A percentile compares a stretch with the other conserved stretches of the same genome.
Conservation (phyloP, 2,888 invertebrate species). For the Endotricha flammealis region DNA sequence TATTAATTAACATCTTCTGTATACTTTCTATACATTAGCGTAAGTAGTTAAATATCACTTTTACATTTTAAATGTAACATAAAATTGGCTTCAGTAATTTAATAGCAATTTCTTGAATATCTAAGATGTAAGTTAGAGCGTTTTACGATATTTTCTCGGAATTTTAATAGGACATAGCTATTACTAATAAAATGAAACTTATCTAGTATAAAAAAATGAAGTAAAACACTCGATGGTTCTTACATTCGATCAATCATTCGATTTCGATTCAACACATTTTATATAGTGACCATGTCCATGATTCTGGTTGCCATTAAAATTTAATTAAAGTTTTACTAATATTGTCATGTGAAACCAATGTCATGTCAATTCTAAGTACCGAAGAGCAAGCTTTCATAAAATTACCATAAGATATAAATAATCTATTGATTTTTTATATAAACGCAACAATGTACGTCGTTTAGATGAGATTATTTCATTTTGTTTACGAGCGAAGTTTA, state of each 20-base stretch:
- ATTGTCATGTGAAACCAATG: conserved; percentile 43
- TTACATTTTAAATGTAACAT: too few species aligned
- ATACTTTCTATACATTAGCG: too few species aligned
- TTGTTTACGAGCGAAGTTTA: not conserved
- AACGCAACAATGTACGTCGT: not conserved
- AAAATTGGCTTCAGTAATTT: too few species aligned
- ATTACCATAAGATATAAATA: conserved; percentile 41
- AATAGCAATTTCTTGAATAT: too few species aligned
- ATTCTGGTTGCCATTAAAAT: conserved; percentile 46
- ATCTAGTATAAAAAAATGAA: too few species aligned
- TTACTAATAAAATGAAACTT: too few species aligned
- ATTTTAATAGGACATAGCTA: too few species aligned
- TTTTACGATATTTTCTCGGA: too few species aligned
- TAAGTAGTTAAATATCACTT: too few species aligned
- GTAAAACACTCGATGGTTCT: conserved; percentile 7
- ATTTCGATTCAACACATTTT: conserved; percentile 14
- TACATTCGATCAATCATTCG: conserved; percentile 26
- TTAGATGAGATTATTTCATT: not conserved
- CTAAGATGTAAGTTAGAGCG: too few species aligned
- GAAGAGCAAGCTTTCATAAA: too few species aligned
- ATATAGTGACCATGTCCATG: conserved; percentile 15
- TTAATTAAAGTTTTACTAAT: conserved; percentile 57
- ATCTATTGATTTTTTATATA: conserved; percentile 23
- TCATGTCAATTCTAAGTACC: conserved; percentile 43
- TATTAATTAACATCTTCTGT: too few species aligned